A percentile compares a stretch with the other conserved stretches of the same genome.
Conservation (phyloP, 37 sponge, comb jelly and placozoan genomes). For the Eunapius fragilis region DNA sequence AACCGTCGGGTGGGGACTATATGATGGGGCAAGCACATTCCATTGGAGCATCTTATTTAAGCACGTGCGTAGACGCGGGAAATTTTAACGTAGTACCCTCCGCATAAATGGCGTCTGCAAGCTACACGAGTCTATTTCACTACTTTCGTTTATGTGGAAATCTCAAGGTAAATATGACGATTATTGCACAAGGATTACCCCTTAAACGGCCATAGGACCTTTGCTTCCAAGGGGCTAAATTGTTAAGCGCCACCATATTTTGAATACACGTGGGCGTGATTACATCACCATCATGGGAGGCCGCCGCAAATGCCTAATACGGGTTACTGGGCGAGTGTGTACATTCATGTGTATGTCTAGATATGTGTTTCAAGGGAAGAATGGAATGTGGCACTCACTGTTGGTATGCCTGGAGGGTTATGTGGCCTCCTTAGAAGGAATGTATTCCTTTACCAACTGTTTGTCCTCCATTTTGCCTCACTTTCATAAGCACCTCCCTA, state of each 20-base stretch:
- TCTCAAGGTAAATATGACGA: slow-evolving; percentile 60
- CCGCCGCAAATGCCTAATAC: neutral
- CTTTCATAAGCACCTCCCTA: slow-evolving; percentile 64
- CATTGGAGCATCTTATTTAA: neutral
- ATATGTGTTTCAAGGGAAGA: neutral
- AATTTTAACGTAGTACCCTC: neutral
- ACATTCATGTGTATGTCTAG: neutral
- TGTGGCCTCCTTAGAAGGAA: neutral
- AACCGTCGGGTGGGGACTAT: neutral
- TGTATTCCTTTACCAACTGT: neutral
- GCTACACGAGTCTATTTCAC: slow-evolving; percentile 29
- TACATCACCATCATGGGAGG: neutral
- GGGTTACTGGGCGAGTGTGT: neutral
- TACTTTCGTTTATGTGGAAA: slow-evolving; percentile 82
- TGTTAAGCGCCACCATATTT: neutral
- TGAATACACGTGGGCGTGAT: neutral
- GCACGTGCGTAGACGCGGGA: slow-evolving; percentile 4
- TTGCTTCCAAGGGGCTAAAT: neutral
- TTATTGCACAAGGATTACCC: neutral
- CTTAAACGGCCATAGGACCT: neutral
- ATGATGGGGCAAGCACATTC: neutral
- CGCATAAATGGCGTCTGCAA: neutral
- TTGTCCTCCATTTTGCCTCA: neutral
- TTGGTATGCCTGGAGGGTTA: neutral
- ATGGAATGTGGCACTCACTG: neutral